These are phyloP conservation scores for Gavialis gangeticus DNA, from an alignment of 2,113 vertebrate genomes.

Conservation along the genomic window DNA sequence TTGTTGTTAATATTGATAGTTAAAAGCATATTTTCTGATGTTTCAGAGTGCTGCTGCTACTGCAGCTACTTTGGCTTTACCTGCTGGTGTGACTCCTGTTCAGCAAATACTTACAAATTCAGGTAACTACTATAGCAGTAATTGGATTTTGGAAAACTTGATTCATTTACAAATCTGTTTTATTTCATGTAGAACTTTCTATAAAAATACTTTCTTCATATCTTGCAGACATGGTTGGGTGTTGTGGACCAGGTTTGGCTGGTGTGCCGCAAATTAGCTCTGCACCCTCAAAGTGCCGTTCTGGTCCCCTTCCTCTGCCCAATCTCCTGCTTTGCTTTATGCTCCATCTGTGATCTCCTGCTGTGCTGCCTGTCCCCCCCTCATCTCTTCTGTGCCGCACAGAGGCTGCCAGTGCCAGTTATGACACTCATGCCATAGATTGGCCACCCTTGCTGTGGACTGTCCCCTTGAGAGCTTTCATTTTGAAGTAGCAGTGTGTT, in stretches of 20 bases:
- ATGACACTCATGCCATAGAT: too few species aligned
- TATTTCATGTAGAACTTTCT: not conserved
- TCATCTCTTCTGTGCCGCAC: too few species aligned
- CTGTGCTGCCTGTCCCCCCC: too few species aligned
- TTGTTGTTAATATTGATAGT: not conserved
- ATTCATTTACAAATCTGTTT: not conserved
- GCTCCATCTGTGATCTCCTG: too few species aligned
- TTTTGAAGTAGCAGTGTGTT: not conserved
- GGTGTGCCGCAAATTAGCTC: not conserved
- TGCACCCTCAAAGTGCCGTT: too few species aligned
- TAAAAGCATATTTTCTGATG: slow-evolving; percentile 27
- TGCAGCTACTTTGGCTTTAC: slow-evolving; percentile 93
- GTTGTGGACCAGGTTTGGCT: not conserved
- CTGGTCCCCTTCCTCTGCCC: too few species aligned
- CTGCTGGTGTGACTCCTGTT: slow-evolving; percentile 92
- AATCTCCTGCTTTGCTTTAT: too few species aligned
- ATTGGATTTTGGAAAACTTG: not conserved
- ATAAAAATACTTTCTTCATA: not conserved
- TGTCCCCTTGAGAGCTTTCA: not conserved
- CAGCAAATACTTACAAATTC: slow-evolving; percentile 95
- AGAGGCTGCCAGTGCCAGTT: too few species aligned
- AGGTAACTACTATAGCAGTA: slow-evolving; percentile 78
- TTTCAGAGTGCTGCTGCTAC: slow-evolving; percentile 97
- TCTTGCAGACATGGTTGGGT: not conserved
- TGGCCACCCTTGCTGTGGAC: too few species aligned